These are phyloP conservation scores for Anisognathus igniventris DNA, from an alignment of 2,797 vertebrate genomes.

Conservation along the genomic window DNA sequence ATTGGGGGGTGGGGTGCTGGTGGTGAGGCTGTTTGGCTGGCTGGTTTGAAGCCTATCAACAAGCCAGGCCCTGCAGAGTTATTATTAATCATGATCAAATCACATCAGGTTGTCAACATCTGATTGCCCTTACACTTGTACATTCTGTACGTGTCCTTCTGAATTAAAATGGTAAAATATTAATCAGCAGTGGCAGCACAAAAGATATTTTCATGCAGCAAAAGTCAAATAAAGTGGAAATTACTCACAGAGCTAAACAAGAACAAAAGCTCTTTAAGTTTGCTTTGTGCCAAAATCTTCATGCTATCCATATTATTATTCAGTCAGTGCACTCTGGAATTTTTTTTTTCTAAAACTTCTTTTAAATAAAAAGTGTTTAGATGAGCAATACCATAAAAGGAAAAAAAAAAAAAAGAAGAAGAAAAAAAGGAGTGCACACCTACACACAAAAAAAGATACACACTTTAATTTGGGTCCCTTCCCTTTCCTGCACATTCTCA, in stretches of 20 bases:
- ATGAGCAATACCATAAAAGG: not conserved
- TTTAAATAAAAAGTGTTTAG: not conserved
- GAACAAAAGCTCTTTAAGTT: not conserved
- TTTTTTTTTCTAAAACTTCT: not conserved
- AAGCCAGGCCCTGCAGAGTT: not conserved
- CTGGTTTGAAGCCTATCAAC: not conserved
- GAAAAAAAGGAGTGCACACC: not conserved
- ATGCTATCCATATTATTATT: not conserved
- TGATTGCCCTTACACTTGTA: not conserved
- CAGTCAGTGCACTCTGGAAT: not conserved
- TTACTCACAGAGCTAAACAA: not conserved
- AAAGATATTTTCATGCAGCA: not conserved
- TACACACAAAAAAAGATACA: not conserved
- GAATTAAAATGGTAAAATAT: not conserved
- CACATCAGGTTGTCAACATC: not conserved
- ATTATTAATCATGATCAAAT: not conserved
- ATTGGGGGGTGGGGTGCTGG: accelerated
- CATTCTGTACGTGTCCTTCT: not conserved
- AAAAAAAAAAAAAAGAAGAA: too few species aligned
- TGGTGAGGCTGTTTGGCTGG: not conserved
- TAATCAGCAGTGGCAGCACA: not conserved
- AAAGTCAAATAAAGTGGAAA: not conserved
- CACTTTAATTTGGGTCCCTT: not conserved
- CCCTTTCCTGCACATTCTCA: not conserved
- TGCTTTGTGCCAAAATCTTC: not conserved